A percentile compares a stretch with the other conserved stretches of the same genome.
phyloP scores from a whole-genome alignment of 1,140 invertebrate species.

The Centruroides sculpturatus region DNA sequence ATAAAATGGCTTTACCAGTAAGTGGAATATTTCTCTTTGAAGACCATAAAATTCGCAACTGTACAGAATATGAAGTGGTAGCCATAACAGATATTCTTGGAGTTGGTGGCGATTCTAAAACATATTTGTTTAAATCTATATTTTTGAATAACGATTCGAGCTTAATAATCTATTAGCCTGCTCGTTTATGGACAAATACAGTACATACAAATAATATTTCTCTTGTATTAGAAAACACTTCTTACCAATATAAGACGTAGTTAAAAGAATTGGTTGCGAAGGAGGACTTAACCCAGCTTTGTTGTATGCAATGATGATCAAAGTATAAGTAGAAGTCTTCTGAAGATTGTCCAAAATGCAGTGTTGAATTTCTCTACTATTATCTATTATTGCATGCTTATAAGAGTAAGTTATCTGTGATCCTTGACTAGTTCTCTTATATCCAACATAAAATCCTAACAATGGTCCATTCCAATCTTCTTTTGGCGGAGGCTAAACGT shows the following conservation, averaged over 20 bases:
- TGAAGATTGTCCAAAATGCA: constrained; percentile 44
- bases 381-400: not conserved
- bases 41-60: too few species aligned
- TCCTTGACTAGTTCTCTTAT: constrained; percentile 48
- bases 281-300: constrained; percentile 26
- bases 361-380: constrained; percentile 1
- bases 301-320: constrained; percentile 33
- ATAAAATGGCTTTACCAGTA: not conserved
- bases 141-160: too few species aligned
- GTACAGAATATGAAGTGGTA: too few species aligned
- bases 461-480: constrained; percentile 87
- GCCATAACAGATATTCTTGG: too few species aligned
- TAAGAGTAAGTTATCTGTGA: constrained; percentile 27
- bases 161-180: too few species aligned
- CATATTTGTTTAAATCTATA: too few species aligned
- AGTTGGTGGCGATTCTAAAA: too few species aligned
- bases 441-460: constrained; percentile 62
- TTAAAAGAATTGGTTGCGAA: constrained; percentile 25
- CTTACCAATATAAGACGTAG: constrained; percentile 18
- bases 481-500: constrained; percentile 51
- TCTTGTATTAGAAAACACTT: too few species aligned
- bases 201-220: too few species aligned
- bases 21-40: not conserved
- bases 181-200: too few species aligned
- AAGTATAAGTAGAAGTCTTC: constrained; percentile 49